phyloP scores from a whole-genome alignment of 2,797 vertebrate species.

The Molothrus ater region DNA sequence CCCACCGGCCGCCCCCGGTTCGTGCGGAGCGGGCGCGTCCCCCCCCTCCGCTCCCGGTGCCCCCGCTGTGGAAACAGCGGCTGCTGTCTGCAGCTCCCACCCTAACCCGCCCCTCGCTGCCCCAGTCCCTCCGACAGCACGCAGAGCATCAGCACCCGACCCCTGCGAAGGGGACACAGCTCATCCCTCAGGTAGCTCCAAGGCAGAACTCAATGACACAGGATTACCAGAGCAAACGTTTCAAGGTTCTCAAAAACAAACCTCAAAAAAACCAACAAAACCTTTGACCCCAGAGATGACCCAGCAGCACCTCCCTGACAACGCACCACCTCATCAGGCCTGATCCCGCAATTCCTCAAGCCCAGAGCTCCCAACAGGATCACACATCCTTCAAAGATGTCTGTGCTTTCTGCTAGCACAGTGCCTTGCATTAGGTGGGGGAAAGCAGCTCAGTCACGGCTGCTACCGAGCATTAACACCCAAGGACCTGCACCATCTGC shows the following conservation, averaged over 20 bases:
- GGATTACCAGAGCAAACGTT: not conserved
- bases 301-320: not conserved
- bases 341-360: not conserved
- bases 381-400: not conserved
- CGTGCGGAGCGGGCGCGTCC: not conserved
- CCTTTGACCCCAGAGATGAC: not conserved
- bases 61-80: not conserved
- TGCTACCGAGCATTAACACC: not conserved
- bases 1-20: not conserved
- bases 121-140: fast-evolving
- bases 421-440: not conserved
- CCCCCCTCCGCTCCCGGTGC: not conserved
- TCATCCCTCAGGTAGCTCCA: not conserved
- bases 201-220: not conserved
- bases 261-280: not conserved
- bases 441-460: not conserved
- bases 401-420: not conserved
- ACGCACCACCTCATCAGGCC: not conserved
- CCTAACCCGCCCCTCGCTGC: not conserved
- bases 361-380: not conserved
- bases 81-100: not conserved
- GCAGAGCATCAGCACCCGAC: not conserved
- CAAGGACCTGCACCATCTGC: conserved; percentile 28
- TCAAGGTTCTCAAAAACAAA: not conserved
- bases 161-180: not conserved